Base-by-base conservation (phyloP, 2,797 vertebrate genomes). In the Anguilla obscura region DNA sequence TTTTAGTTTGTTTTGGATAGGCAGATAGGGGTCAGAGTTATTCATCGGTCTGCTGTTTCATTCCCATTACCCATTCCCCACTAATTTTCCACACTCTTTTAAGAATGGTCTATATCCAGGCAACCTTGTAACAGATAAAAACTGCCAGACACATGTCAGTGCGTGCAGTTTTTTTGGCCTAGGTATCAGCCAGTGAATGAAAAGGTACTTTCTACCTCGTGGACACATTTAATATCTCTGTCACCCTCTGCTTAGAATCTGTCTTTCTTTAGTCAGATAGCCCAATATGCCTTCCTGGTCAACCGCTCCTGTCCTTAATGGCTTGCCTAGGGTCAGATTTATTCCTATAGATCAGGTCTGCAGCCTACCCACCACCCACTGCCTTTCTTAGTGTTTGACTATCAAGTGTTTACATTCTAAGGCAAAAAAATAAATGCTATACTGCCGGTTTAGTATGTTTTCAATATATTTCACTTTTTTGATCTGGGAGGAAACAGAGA, bases 191-290 rank as follows among this genome's bases (percentile, higher is more conserved):
- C 45, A 82, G 79, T 7, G 45, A 82, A 82, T 82, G 24, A 82
- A 50, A 48, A 50, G 45, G 21, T 33, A 50, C 45, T 48, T 82
- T 79, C 36, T 82, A 2, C 79, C 36, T n/a, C 24, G 21, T 50
- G 79, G 79, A 21, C 79, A 50, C 79, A 82, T 82, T 50, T 82
- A 82, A 82, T 48, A 50, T 82, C 79, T 48, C 36, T 48, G 45
- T 82, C 40, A 82, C 10, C 24, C 79, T 82, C 79, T 82, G 9
- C 21, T 48, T 48, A 50, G 79, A 82, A 50, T 1, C 40, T 50
- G 21, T 82, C 40, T 50, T 14, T 82, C 24, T 7, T 21, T 82
- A 24, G 48, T 24, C 40, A 48, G 18, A 50, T 82, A 50, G 40
- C 79, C 79, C 24, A 82, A 50, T 82, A 50, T 82, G 79, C 40